phyloP scores from a whole-genome alignment of 1,140 invertebrate species.

The Aphidius ervi region DNA sequence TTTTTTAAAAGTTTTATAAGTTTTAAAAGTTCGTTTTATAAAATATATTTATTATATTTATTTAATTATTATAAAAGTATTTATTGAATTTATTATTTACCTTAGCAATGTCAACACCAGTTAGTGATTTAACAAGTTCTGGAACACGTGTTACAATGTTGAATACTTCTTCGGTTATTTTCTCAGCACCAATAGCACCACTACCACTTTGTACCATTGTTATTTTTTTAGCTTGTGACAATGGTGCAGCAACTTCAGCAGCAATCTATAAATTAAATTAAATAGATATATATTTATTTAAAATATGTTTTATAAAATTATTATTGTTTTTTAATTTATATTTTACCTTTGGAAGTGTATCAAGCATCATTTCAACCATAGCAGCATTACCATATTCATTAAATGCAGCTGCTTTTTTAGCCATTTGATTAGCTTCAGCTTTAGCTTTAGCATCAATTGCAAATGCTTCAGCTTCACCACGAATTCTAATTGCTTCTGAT shows the following conservation, averaged over 20 bases:
- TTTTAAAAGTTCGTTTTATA: too few relatives aligned
- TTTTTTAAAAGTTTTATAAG: too few relatives aligned
- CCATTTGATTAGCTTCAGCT: conserved; percentile 94
- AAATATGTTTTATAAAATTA: background rate
- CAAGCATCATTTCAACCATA: conserved; percentile 95
- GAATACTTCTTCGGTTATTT: conserved; percentile 89
- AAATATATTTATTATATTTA: conserved; percentile 11
- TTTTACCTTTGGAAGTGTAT: conserved; percentile 88
- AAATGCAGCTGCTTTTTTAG: conserved; percentile 94
- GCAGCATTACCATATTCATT: conserved; percentile 94
- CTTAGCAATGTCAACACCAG: conserved; percentile 89
- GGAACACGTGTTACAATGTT: conserved; percentile 88
- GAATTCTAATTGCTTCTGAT: conserved; percentile 76
- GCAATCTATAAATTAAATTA: conserved; percentile 64
- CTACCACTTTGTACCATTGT: conserved; percentile 93
- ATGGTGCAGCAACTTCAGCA: conserved; percentile 90
- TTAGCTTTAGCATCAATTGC: conserved; percentile 90
- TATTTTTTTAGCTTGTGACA: conserved; percentile 89
- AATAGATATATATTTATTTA: too few relatives aligned
- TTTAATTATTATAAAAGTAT: background rate
- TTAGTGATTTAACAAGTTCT: conserved; percentile 82
- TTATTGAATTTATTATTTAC: conserved; percentile 45
- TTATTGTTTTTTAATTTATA: background rate
- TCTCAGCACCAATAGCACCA: conserved; percentile 87
- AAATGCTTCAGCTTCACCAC: conserved; percentile 88